These are phyloP conservation scores for Seriola aureovittata DNA, from an alignment of 2,113 vertebrate species.

Conservation along the genomic window DNA sequence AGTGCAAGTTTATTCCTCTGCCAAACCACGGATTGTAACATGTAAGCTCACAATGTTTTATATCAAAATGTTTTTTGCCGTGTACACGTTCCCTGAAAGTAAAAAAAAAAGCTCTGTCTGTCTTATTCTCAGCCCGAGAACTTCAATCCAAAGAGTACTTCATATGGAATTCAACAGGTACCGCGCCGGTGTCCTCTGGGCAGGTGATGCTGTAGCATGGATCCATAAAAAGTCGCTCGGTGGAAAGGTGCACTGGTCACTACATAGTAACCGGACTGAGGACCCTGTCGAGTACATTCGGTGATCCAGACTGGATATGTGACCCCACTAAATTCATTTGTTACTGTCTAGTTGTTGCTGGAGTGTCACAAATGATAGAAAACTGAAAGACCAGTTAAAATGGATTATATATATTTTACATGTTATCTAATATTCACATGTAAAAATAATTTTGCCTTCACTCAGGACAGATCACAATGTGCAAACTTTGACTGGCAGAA, in stretches of 20 bases:
- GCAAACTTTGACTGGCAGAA: conserved; percentile 1
- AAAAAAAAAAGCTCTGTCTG: neutral
- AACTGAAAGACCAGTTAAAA: neutral
- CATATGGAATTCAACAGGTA: conserved; percentile 96
- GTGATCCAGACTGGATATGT: neutral
- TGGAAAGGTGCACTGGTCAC: neutral
- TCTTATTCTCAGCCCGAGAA: conserved; percentile 86
- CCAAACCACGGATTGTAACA: conserved; percentile 90
- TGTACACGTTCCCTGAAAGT: neutral
- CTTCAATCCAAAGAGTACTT: conserved; percentile 92
- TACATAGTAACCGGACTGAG: conserved; percentile 5
- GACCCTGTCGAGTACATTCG: neutral
- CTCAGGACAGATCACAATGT: conserved; percentile 3
- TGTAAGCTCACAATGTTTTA: conserved; percentile 81
- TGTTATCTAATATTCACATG: neutral
- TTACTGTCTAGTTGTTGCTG: conserved; percentile 14
- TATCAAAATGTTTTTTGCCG: neutral
- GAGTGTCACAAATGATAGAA: neutral
- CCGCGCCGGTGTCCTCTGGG: conserved; percentile 87
- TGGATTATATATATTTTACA: neutral
- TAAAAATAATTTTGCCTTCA: neutral
- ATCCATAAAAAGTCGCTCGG: neutral
- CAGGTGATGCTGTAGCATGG: conserved; percentile 74
- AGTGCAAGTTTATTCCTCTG: conserved; percentile 91
- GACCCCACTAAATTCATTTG: neutral